Percentiles rank a stretch among this genome's conserved stretches.
These are phyloP conservation scores for Arvicola amphibius DNA, from an alignment of 2,797 vertebrate species.

Conservation along the genomic window DNA sequence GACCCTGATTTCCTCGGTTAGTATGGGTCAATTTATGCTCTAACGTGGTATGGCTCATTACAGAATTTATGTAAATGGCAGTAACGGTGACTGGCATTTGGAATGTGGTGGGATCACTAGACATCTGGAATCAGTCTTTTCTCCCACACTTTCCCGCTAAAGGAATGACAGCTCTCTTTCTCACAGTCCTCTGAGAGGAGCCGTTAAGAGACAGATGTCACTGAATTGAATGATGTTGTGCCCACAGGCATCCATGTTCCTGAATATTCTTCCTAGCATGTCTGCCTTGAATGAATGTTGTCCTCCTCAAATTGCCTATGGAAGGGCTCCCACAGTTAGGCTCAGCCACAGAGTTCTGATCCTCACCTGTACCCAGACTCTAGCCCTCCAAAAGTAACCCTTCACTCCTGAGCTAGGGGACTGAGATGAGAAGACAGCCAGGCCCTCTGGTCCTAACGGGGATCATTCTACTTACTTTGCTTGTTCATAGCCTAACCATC, in stretches of 20 bases:
- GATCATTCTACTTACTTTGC: background rate
- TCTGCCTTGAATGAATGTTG: background rate
- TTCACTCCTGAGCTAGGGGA: background rate
- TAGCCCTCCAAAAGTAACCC: background rate
- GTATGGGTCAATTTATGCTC: background rate
- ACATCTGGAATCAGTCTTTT: background rate
- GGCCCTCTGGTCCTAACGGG: background rate
- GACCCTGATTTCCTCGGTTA: background rate
- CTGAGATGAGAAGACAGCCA: background rate
- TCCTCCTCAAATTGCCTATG: background rate
- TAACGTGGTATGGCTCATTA: slow-evolving; percentile 1
- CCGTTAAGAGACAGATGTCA: background rate
- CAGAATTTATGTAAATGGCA: background rate
- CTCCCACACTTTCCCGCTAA: background rate
- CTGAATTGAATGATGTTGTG: background rate
- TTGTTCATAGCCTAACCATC: background rate
- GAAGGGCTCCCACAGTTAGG: background rate
- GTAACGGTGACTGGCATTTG: background rate
- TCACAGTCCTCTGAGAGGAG: background rate
- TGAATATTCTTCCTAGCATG: background rate
- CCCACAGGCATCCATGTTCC: background rate
- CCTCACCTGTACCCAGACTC: background rate
- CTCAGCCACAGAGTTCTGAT: background rate
- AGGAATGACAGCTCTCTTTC: background rate
- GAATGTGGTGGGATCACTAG: background rate